A percentile compares a stretch with the other conserved stretches of the same genome.
phyloP scores from a whole-genome alignment of 2,113 vertebrate genomes.

The Turnix velox region DNA sequence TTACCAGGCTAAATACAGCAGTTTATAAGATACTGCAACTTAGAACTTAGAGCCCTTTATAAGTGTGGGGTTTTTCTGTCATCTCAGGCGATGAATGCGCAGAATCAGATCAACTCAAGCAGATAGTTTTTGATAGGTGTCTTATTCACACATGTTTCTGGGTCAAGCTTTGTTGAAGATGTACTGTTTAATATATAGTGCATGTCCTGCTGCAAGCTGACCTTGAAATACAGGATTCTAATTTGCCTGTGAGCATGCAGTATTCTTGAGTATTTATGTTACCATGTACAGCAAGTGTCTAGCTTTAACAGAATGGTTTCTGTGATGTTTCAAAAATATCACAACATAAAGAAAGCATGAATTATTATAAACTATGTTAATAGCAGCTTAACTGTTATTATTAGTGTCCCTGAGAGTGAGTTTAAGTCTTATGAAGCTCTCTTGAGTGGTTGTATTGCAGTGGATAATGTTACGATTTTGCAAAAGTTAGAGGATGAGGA shows the following conservation, averaged over 20 bases:
- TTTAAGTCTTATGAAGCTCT: neutral
- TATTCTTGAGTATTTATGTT: neutral
- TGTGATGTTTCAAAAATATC: neutral
- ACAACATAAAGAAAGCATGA: neutral
- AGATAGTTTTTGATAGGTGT: neutral
- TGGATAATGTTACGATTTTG: neutral
- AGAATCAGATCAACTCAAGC: neutral
- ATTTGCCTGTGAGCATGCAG: neutral
- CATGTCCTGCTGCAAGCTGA: neutral
- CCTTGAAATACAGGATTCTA: neutral
- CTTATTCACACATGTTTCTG: neutral
- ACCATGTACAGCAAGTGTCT: neutral
- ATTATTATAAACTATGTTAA: neutral
- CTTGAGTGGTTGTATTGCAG: neutral
- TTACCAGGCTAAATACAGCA: neutral
- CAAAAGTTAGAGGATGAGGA: neutral
- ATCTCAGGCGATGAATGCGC: neutral
- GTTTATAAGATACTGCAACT: neutral
- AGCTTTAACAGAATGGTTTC: neutral
- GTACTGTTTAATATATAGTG: neutral
- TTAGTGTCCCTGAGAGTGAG: neutral
- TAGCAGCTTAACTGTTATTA: neutral
- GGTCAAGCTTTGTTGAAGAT: neutral
- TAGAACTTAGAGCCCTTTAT: neutral
- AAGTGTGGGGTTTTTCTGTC: neutral